Conservation (phyloP, 2,797 vertebrate genomes). For the Acropternis orthonyx region DNA sequence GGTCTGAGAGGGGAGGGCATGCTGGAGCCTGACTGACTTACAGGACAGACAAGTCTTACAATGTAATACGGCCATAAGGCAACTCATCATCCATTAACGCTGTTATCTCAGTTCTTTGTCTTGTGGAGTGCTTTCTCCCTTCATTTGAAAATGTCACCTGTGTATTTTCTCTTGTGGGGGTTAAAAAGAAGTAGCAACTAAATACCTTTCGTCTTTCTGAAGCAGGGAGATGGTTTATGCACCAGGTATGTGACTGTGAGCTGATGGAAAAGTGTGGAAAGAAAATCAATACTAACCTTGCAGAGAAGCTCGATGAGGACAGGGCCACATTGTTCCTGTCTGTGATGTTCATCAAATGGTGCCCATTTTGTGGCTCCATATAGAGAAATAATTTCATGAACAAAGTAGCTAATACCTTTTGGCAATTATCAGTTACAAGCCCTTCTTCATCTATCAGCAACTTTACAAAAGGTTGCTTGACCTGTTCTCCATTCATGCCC, state of each 20-base stretch:
- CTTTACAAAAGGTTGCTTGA: not conserved
- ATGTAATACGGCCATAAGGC: not conserved
- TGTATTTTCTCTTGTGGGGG: not conserved
- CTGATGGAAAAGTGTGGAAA: not conserved
- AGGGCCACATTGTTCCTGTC: not conserved
- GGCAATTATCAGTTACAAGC: not conserved
- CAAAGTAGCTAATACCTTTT: not conserved
- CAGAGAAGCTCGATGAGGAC: not conserved
- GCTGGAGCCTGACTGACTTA: not conserved
- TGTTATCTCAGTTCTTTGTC: not conserved
- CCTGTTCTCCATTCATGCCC: not conserved
- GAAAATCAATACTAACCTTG: slow-evolving; percentile 45
- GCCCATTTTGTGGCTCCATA: not conserved
- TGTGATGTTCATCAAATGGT: slow-evolving; percentile 3
- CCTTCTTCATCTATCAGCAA: not conserved
- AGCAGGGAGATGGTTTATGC: not conserved
- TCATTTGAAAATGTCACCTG: not conserved
- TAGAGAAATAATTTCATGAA: not conserved
- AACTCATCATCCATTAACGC: not conserved
- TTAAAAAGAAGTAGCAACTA: not conserved
- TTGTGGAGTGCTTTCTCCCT: not conserved
- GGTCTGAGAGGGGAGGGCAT: not conserved
- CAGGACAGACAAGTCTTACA: not conserved
- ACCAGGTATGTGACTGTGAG: not conserved
- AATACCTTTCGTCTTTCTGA: not conserved